Evolutionary conservation across 2,113 vertebrate species (phyloP).

Genomic region (Takifugu flavidus): DNA sequence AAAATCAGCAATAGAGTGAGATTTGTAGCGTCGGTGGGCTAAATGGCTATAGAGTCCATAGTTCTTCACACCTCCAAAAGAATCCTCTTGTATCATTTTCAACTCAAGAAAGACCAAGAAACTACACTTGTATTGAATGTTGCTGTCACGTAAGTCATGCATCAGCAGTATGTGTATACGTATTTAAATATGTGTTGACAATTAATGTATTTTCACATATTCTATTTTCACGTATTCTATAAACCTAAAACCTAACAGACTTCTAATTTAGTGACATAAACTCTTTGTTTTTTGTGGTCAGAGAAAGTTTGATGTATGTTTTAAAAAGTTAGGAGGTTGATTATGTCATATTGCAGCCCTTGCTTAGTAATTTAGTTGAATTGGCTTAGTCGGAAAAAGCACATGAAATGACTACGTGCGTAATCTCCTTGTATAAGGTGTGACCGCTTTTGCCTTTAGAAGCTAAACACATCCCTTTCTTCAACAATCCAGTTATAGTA

Average conservation of each 20-base stretch:
- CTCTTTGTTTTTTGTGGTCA: constrained; percentile 2
- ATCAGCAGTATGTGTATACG: too few species aligned
- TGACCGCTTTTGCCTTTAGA: constrained; percentile 22
- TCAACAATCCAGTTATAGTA: constrained; percentile 9
- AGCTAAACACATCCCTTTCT: constrained; percentile 25
- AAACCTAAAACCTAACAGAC: not conserved
- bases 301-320: constrained; percentile 6
- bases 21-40: too few species aligned
- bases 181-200: too few species aligned
- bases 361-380: constrained; percentile 38
- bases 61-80: too few species aligned
- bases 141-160: too few species aligned
- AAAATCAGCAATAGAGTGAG: too few species aligned
- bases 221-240: too few species aligned
- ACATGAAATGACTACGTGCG: constrained; percentile 15
- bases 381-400: constrained; percentile 10
- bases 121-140: too few species aligned
- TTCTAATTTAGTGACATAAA: not conserved
- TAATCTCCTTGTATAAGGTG: constrained; percentile 13
- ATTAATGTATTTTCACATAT: too few species aligned
- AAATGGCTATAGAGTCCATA: too few species aligned
- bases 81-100: too few species aligned
- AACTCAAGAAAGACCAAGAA: too few species aligned
- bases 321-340: constrained; percentile 15
- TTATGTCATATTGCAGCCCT: constrained; percentile 11